phyloP scores from a whole-genome alignment of 2,113 vertebrate genomes.

The Festucalex cinctus region DNA sequence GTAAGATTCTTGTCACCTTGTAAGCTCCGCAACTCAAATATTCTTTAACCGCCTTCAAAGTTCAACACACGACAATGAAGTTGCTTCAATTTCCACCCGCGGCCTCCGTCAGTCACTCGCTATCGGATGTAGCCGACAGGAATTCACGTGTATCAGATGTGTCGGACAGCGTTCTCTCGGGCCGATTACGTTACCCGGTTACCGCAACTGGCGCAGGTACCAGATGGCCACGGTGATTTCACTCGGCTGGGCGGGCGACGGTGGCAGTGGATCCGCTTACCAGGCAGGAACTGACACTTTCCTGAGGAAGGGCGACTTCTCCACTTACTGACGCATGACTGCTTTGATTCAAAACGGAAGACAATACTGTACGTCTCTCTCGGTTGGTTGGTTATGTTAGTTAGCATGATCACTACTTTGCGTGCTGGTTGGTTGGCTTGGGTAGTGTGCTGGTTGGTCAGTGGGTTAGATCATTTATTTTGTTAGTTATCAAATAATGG shows the following conservation, averaged over 20 bases:
- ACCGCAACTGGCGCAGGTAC: slow-evolving; percentile 61
- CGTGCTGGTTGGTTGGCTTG: too few relatives aligned
- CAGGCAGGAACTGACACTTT: slow-evolving; percentile 61
- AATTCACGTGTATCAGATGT: slow-evolving; percentile 76
- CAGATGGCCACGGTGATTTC: slow-evolving; percentile 59
- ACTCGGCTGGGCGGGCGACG: slow-evolving; percentile 40
- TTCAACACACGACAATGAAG: too few relatives aligned
- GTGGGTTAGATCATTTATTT: too few relatives aligned
- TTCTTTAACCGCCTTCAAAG: too few relatives aligned
- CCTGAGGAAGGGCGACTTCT: slow-evolving; percentile 57
- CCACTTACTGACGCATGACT: background rate
- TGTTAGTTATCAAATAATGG: too few relatives aligned
- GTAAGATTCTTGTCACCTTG: too few relatives aligned
- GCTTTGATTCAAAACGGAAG: background rate
- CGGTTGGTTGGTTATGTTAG: too few relatives aligned
- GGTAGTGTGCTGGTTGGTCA: too few relatives aligned
- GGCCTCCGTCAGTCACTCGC: slow-evolving; percentile 5
- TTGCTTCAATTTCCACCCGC: too few relatives aligned
- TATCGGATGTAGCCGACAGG: slow-evolving; percentile 68
- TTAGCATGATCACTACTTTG: too few relatives aligned
- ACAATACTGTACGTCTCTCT: too few relatives aligned
- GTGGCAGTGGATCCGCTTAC: slow-evolving; percentile 60
- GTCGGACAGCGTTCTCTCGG: slow-evolving; percentile 60
- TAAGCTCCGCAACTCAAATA: too few relatives aligned
- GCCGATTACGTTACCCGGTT: slow-evolving; percentile 70